Evolutionary conservation across 2,888 invertebrate genomes (phyloP).

Genomic region (Calameuta pallipes): DNA sequence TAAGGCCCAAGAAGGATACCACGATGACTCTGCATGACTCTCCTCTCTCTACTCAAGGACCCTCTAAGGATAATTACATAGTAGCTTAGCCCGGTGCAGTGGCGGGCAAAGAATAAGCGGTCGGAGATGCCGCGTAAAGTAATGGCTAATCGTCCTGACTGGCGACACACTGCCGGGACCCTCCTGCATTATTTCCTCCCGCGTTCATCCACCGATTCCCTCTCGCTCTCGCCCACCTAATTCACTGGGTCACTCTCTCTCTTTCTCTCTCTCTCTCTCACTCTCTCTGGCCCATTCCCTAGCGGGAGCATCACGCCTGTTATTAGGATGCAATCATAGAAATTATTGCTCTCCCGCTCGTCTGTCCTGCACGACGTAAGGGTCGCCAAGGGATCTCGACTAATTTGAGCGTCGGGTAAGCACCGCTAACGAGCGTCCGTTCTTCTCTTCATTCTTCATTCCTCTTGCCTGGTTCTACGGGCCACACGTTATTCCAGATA

Average conservation of each 20-base stretch:
- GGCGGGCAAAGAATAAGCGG: slow-evolving; percentile 45
- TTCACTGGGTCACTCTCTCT: slow-evolving; percentile 3
- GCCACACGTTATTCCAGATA: not conserved
- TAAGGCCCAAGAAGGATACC: not conserved
- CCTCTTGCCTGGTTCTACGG: not conserved
- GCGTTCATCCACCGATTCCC: not conserved
- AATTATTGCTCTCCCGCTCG: slow-evolving; percentile 45
- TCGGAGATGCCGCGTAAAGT: slow-evolving; percentile 44
- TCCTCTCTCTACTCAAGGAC: slow-evolving; percentile 41
- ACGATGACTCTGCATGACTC: slow-evolving; percentile 29
- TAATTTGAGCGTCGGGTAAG: slow-evolving; percentile 29
- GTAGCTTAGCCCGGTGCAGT: slow-evolving; percentile 46
- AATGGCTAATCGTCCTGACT: slow-evolving; percentile 54
- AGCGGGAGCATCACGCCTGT: slow-evolving; percentile 32
- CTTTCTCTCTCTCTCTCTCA: slow-evolving; percentile 31
- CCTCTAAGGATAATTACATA: slow-evolving; percentile 59
- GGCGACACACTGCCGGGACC: slow-evolving; percentile 36
- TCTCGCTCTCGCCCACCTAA: slow-evolving; percentile 5
- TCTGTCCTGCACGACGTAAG: slow-evolving; percentile 27
- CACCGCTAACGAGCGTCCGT: slow-evolving; percentile 40
- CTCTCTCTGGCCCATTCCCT: slow-evolving; percentile 14
- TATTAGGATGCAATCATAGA: slow-evolving; percentile 57
- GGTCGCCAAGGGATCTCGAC: slow-evolving; percentile 15
- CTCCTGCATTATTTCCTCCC: slow-evolving; percentile 43
- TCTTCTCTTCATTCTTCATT: not conserved